phyloP scores from a whole-genome alignment of 2,113 vertebrate genomes.

The Xerus inauris region DNA sequence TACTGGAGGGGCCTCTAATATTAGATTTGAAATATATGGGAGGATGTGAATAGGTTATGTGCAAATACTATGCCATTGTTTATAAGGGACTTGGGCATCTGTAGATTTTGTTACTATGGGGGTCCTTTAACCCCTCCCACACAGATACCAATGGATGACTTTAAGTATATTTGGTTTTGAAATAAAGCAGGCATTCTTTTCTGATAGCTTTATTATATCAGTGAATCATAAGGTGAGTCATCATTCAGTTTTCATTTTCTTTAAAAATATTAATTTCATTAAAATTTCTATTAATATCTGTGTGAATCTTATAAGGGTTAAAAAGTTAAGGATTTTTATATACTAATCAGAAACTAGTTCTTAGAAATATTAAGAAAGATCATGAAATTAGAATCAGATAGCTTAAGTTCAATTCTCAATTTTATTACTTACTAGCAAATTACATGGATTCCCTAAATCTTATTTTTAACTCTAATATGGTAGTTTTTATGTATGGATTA shows the following conservation, averaged over 20 bases:
- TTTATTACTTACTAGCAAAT: not conserved
- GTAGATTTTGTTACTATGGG: not conserved
- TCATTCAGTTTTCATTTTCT: not conserved
- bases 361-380: not conserved
- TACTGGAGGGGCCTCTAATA: not conserved
- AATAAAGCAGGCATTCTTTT: not conserved
- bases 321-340: not conserved
- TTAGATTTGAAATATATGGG: too few relatives aligned
- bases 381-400: not conserved
- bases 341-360: not conserved
- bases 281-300: not conserved
- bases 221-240: slow-evolving; percentile 9
- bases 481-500: not conserved
- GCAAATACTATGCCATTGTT: not conserved
- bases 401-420: not conserved
- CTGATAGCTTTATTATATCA: not conserved
- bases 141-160: not conserved
- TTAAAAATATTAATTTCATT: not conserved
- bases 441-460: not conserved
- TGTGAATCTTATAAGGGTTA: not conserved
- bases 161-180: not conserved
- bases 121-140: too few relatives aligned
- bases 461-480: not conserved
- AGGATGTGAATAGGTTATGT: not conserved
- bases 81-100: too few relatives aligned